Evolutionary conservation across 1,140 invertebrate genomes (phyloP).

Genomic region (Drosophila arawakana): DNA sequence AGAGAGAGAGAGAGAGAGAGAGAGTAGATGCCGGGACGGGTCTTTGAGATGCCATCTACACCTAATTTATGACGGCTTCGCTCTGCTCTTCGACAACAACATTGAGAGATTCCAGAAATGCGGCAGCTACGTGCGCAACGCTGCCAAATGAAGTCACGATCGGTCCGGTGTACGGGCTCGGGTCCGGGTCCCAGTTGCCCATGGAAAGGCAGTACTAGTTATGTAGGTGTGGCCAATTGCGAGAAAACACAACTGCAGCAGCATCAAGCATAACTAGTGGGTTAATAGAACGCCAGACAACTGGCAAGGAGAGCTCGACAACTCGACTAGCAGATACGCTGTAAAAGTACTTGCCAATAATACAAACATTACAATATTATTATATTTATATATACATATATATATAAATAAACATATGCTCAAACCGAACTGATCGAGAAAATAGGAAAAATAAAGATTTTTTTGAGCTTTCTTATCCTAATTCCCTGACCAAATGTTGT

Average conservation of each 20-base stretch:
- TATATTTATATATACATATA: too few species aligned
- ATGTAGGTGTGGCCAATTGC: slow-evolving; percentile 62
- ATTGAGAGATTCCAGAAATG: slow-evolving; percentile 62
- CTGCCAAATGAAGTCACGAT: slow-evolving; percentile 67
- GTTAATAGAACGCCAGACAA: slow-evolving; percentile 65
- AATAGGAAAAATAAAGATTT: too few species aligned
- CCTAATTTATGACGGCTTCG: slow-evolving; percentile 72
- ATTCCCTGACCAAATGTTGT: too few species aligned
- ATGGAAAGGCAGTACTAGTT: slow-evolving; percentile 26
- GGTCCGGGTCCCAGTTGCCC: slow-evolving; percentile 31
- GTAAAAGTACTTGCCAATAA: not conserved
- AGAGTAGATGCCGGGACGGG: slow-evolving; percentile 45
- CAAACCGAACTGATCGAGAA: too few species aligned
- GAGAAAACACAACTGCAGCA: slow-evolving; percentile 36
- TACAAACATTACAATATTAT: too few species aligned
- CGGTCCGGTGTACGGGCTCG: not conserved
- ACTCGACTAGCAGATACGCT: slow-evolving; percentile 15
- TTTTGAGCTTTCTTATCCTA: too few species aligned
- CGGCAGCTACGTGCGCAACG: slow-evolving; percentile 55
- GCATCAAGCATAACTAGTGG: slow-evolving; percentile 52
- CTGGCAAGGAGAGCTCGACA: not conserved
- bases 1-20: slow-evolving; percentile 25
- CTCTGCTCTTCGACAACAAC: slow-evolving; percentile 37
- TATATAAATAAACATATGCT: too few species aligned
- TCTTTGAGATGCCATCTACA: slow-evolving; percentile 78